These are phyloP conservation scores for Salarias fasciatus DNA, from an alignment of 2,797 vertebrate species.

Conservation along the genomic window DNA sequence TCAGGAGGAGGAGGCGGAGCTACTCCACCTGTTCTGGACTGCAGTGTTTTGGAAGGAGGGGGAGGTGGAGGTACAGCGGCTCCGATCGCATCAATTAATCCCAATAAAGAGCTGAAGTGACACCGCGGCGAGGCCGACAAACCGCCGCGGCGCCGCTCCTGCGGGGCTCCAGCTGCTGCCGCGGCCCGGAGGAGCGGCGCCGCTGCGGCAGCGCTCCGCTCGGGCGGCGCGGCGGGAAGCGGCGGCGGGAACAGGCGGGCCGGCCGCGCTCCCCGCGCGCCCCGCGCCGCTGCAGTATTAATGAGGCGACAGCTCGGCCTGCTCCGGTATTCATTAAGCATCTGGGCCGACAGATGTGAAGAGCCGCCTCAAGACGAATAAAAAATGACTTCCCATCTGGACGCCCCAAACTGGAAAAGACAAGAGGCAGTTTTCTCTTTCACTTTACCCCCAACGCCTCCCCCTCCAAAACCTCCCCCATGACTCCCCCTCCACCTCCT, in stretches of 20 bases:
- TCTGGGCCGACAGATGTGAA: slow-evolving; percentile 87
- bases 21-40: slow-evolving; percentile 40
- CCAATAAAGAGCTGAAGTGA: slow-evolving; percentile 84
- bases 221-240: slow-evolving; percentile 51
- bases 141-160: slow-evolving; percentile 78
- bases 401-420: slow-evolving; percentile 81
- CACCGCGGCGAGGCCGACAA: slow-evolving; percentile 79
- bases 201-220: slow-evolving; percentile 40
- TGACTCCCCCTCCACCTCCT: no score
- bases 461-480: no score
- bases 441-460: slow-evolving; percentile 11
- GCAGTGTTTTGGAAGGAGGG: slow-evolving; percentile 2
- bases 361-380: slow-evolving; percentile 85
- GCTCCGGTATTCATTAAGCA: slow-evolving; percentile 85
- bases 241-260: slow-evolving; percentile 60
- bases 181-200: slow-evolving; percentile 64
- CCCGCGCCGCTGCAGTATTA: slow-evolving; percentile 84
- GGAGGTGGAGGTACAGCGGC: not conserved
- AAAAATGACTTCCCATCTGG: slow-evolving; percentile 88
- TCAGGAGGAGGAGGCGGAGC: slow-evolving; percentile 27
- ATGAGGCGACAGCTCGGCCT: slow-evolving; percentile 83
- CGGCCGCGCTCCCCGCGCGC: slow-evolving; percentile 65
- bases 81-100: slow-evolving; percentile 81
- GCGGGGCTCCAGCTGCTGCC: slow-evolving; percentile 76
- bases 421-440: slow-evolving; percentile 70